Base-by-base conservation (phyloP, 2,113 vertebrate species). In the Thamnaconus septentrionalis region DNA sequence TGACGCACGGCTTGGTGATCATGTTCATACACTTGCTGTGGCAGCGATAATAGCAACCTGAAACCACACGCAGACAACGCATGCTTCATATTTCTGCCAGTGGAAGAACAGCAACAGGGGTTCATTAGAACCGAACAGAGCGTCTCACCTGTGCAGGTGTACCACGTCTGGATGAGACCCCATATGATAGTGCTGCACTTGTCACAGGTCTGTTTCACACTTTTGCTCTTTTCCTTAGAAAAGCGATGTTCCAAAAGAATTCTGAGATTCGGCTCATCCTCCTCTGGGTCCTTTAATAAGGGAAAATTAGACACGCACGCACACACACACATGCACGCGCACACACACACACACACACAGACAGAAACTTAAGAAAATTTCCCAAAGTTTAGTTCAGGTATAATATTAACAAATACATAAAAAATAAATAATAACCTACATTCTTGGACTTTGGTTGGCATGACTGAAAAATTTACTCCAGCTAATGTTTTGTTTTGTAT, bases 161-260 rank as follows among this genome's bases (percentile, higher is more conserved):
- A 99, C 97, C 97, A 99, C 48, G 96, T 98, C 91, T 99, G 97
- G 68, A 99, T 95, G 55, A 99, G 94, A 8, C 97, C 97, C 97
- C 97, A 99, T 81, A 99, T 98, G 77, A 97, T 92, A 56, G 94
- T 73, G 81, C 93, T 96, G 80, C 96, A 98, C 73, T 96, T 98
- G 88, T 99, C 97, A 52, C 97, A 98, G 8, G 92, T 94, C 76
- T 98, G 95, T 87, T 98, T 98, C 43, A 98, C 96, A 0, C 97
- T 97, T 81, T 98, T 98, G 89, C 96, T 98, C 91, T 97, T 98
- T 81, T 98, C 96, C 82, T 99, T 99, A 68, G 94, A 95, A 87
- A 99, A 98, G 8, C 97, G 94, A 49, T 99, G 97, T 78, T 99
- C 96, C 55, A 98, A 88, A 4, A 98, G 75, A 31, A 96, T 81